Evolutionary conservation across 2,797 vertebrate genomes (phyloP).

Genomic region (Phalloptychus januarius): DNA sequence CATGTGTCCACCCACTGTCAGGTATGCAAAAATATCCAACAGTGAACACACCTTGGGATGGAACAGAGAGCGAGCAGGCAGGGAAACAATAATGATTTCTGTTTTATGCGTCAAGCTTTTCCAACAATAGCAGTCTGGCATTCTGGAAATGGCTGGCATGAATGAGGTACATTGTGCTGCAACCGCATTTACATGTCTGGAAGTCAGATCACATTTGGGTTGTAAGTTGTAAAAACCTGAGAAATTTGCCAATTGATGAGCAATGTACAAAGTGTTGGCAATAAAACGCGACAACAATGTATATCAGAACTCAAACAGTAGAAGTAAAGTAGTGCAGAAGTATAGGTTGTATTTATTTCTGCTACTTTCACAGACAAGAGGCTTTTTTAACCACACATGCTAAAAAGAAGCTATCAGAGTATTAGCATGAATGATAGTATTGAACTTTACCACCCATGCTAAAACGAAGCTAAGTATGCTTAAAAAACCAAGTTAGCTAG

Average conservation of each 20-base stretch:
- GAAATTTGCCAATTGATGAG: not conserved
- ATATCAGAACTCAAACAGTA: not conserved
- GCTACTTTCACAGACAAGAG: not conserved
- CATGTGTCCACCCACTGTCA: slow-evolving; percentile 71
- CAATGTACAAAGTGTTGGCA: not conserved
- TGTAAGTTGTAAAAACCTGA: not conserved
- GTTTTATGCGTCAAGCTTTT: slow-evolving; percentile 1
- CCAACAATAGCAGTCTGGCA: not conserved
- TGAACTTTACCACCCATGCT: not conserved
- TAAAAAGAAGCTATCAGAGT: not conserved
- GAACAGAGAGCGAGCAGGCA: slow-evolving; percentile 20
- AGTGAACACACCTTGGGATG: slow-evolving; percentile 52
- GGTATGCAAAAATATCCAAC: slow-evolving; percentile 60
- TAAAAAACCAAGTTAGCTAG: not conserved
- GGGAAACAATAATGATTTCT: slow-evolving; percentile 16
- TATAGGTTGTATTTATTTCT: not conserved
- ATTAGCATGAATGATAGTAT: not conserved
- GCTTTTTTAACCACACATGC: not conserved
- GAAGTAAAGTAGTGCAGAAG: not conserved
- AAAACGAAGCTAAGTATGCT: not conserved
- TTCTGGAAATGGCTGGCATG: not conserved
- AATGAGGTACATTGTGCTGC: not conserved
- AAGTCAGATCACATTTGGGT: not conserved
- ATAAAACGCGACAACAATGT: not conserved
- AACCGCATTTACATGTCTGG: not conserved